A percentile compares a stretch with the other conserved stretches of the same genome.
These are phyloP conservation scores for Channa argus DNA, from an alignment of 2,113 vertebrate species.

Conservation along the genomic window DNA sequence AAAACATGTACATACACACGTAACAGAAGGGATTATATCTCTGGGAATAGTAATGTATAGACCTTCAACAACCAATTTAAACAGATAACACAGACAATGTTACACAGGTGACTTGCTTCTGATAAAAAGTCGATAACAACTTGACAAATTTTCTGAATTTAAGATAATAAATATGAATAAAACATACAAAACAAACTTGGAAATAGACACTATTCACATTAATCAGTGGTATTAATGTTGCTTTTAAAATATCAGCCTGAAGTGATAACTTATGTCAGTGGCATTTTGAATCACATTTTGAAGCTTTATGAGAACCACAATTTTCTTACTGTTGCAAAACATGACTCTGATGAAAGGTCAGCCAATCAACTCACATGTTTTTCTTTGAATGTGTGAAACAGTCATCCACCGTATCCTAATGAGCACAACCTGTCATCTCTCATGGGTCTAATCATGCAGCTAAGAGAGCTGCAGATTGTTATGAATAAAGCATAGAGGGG, in stretches of 20 bases:
- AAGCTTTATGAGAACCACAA: background rate
- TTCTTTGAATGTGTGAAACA: background rate
- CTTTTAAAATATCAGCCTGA: background rate
- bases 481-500: conserved; percentile 5
- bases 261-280: background rate
- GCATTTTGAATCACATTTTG: background rate
- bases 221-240: background rate
- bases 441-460: conserved; percentile 29
- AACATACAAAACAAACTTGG: too few relatives aligned
- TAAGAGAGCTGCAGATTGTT: conserved; percentile 7
- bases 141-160: background rate
- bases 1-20: background rate
- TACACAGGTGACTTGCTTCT: too few relatives aligned
- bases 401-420: background rate
- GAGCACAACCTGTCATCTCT: conserved; percentile 26
- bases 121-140: background rate
- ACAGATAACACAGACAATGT: too few relatives aligned
- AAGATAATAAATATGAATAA: background rate
- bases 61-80: too few relatives aligned
- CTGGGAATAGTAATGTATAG: background rate
- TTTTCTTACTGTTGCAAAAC: conserved; percentile 17
- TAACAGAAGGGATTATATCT: background rate
- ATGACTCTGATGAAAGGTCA: conserved; percentile 20
- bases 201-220: background rate
- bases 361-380: conserved; percentile 4